Evolutionary conservation across 2,888 invertebrate genomes (phyloP), one percentile per base, ranked within the genome.

Genomic region (Diaperis boleti): DNA sequence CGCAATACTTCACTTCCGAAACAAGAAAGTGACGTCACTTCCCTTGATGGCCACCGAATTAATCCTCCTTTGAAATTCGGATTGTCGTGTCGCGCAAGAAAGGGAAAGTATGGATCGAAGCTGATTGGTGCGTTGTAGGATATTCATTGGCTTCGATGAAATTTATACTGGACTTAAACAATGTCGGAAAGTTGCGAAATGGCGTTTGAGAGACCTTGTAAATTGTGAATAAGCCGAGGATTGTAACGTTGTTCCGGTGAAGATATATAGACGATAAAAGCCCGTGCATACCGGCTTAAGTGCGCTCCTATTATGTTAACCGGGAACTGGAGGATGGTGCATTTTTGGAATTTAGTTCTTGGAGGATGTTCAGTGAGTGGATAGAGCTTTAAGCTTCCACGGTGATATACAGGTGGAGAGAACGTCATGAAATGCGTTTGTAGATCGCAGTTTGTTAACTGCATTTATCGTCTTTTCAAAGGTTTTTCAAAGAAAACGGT

Each of bases 201-300:
- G n/a, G n/a, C n/a, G 37, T 10, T 14, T 11, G 37, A 10, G 41
- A n/a, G 41, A 42, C 18, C 41, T 42, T 42, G 17, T 41, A 42
- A 42, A 42, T 42, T 42, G 17, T 18, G 15, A 42, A 20, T 42
- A 42, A 20, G 41, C 10, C 10, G 4, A 14, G 41, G 41, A 42
- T 42, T 42, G 15, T n/a, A 15, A 20, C n/a, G 41, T 17, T 42
- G 41, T 7, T 15, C 13, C 18, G 41, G 17, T 3, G 10, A 18
- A 42, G 39, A 39, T 39, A 39, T 42, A 42, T 42, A 18, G 18
- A 6, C 41, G 17, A 42, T 42, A 42, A 42, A 42, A 20, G 41
- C 20, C 20, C 41, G 18, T 39, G 41, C 20, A 42, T 42, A 20
- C 6, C 18, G 20, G 41, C 41, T 42, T 42, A 20, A 42, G 39